Percentiles rank a stretch among this genome's conserved stretches.
Conservation (phyloP, 1,140 invertebrate species). For the Glossosoma conforme region DNA sequence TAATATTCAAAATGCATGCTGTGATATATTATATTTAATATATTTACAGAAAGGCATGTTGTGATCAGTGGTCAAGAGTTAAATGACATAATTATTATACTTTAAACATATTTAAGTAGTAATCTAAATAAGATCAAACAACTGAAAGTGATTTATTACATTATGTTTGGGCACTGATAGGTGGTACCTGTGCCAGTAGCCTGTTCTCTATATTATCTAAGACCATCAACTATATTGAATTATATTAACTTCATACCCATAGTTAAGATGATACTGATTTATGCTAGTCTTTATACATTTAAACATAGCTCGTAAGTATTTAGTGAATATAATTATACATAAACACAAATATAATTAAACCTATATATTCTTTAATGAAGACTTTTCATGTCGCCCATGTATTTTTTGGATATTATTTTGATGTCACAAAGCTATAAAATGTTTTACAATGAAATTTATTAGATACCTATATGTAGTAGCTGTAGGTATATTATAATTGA, state of each 20-base stretch:
- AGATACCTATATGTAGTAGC: not conserved
- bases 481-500: not conserved
- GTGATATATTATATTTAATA: constrained; percentile 20
- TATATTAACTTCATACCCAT: constrained; percentile 16
- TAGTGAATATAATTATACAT: constrained; percentile 19
- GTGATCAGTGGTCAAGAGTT: constrained; percentile 9
- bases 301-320: constrained; percentile 21
- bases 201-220: no score
- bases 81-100: no score
- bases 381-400: not conserved
- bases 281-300: constrained; percentile 30
- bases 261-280: constrained; percentile 31
- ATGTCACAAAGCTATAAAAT: not conserved
- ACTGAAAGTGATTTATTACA: no score
- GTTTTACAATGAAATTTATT: not conserved
- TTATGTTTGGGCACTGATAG: no score
- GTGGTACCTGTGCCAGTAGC: no score
- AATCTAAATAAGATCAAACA: no score
- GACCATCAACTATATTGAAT: constrained; percentile 13
- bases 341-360: not conserved
- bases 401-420: not conserved
- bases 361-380: not conserved
- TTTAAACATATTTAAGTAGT: no score
- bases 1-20: constrained; percentile 25
- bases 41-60: constrained; percentile 11